Conservation (phyloP, 2,888 invertebrate genomes). For the Drepanosiphum platanoidis region DNA sequence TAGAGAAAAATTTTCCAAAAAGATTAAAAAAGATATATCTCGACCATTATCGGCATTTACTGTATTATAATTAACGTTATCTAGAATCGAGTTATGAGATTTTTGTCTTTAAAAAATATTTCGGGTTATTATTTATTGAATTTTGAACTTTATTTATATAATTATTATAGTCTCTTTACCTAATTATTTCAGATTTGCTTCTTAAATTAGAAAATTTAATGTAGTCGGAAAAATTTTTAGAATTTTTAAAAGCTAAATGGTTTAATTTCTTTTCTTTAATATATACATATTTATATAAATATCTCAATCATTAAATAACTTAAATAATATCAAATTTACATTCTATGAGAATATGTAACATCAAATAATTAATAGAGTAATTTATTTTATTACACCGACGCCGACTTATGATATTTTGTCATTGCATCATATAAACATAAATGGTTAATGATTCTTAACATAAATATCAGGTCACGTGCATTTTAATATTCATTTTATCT, state of each 20-base stretch:
- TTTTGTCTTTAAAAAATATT: neutral
- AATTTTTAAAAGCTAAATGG: too few species aligned
- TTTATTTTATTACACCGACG: neutral
- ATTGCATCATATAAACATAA: neutral
- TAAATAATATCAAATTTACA: neutral
- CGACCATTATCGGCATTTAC: neutral
- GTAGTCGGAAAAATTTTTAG: too few species aligned
- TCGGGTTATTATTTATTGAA: too few species aligned
- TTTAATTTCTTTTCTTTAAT: too few species aligned
- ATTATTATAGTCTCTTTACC: too few species aligned
- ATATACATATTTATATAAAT: slow-evolving; percentile 5
- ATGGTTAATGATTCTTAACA: neutral
- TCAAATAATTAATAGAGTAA: too few species aligned
- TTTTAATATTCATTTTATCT: neutral
- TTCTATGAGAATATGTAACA: neutral
- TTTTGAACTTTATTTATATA: too few species aligned
- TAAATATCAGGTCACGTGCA: neutral
- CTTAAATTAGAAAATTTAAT: too few species aligned
- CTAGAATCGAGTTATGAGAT: neutral
- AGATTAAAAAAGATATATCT: neutral
- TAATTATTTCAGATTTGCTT: too few species aligned
- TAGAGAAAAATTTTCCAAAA: slow-evolving; percentile 6
- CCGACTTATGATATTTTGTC: slow-evolving; percentile 2
- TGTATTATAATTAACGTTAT: slow-evolving; percentile 15
- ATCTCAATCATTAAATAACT: neutral